Percentiles rank a stretch among this genome's conserved stretches.
These are phyloP conservation scores for Tragelaphus buxtoni DNA, from an alignment of 2,113 vertebrate genomes.

Conservation along the genomic window DNA sequence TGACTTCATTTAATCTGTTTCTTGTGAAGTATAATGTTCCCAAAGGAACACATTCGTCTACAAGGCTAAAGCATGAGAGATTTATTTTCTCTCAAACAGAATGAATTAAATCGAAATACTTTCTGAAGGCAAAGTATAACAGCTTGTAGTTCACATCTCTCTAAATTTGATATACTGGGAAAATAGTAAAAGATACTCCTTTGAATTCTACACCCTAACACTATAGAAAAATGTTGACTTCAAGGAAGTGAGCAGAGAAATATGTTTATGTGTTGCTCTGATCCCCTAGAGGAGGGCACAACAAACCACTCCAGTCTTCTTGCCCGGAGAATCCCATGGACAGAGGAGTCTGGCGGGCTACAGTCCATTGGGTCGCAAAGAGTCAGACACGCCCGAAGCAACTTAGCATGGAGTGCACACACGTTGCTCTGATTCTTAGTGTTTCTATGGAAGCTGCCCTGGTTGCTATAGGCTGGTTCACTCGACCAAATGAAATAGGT, in stretches of 20 bases:
- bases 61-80: neutral
- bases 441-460: neutral
- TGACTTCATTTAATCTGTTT: neutral
- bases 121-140: neutral
- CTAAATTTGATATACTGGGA: neutral
- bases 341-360: neutral
- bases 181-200: neutral
- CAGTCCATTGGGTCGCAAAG: neutral
- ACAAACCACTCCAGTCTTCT: neutral
- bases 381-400: neutral
- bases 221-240: neutral
- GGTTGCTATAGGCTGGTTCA: neutral
- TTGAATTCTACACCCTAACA: neutral
- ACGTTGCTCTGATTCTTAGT: neutral
- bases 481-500: neutral
- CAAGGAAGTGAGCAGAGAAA: neutral
- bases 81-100: slow-evolving; percentile 37
- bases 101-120: slow-evolving; percentile 1
- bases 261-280: neutral
- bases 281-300: neutral
- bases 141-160: neutral
- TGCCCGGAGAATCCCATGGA: neutral
- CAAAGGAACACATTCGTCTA: neutral
- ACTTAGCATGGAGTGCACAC: neutral
- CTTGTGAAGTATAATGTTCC: neutral